Percentiles rank a stretch among this genome's conserved stretches.
Evolutionary conservation across 2,888 invertebrate species (phyloP).

Genomic region (Hydraecia micacea): DNA sequence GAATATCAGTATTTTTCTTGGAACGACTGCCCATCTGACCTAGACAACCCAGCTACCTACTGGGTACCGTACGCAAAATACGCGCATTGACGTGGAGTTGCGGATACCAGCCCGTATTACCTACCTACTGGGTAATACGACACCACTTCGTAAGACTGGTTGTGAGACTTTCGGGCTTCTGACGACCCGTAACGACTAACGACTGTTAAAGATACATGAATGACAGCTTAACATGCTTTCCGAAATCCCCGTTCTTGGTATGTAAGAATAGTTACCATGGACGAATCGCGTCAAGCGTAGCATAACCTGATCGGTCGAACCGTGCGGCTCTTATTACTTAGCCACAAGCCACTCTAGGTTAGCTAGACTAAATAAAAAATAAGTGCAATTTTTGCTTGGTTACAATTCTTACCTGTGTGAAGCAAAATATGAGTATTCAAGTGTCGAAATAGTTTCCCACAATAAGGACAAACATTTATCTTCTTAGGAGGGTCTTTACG

Average conservation of each 20-base stretch:
- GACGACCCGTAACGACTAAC: not conserved
- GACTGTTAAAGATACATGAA: not conserved
- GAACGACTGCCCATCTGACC: not conserved
- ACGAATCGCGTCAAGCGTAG: not conserved
- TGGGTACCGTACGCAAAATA: too few relatives aligned
- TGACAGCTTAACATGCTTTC: not conserved
- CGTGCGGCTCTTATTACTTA: not conserved
- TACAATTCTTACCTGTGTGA: constrained; percentile 73
- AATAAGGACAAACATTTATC: constrained; percentile 75
- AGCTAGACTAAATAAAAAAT: not conserved
- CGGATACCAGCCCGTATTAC: too few relatives aligned
- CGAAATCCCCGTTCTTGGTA: not conserved
- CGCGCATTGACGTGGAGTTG: too few relatives aligned
- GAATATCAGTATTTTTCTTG: not conserved
- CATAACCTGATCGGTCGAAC: not conserved
- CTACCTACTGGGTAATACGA: not conserved
- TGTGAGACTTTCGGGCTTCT: not conserved
- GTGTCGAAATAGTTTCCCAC: constrained; percentile 74
- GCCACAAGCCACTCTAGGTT: not conserved
- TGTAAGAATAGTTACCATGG: not conserved
- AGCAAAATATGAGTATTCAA: constrained; percentile 73
- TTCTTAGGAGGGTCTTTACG: constrained; percentile 23
- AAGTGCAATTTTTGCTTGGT: not conserved
- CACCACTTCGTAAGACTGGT: not conserved
- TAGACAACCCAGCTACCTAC: not conserved